Conservation (phyloP, 2,888 invertebrate species). For the Eutolmus rufibarbis region DNA sequence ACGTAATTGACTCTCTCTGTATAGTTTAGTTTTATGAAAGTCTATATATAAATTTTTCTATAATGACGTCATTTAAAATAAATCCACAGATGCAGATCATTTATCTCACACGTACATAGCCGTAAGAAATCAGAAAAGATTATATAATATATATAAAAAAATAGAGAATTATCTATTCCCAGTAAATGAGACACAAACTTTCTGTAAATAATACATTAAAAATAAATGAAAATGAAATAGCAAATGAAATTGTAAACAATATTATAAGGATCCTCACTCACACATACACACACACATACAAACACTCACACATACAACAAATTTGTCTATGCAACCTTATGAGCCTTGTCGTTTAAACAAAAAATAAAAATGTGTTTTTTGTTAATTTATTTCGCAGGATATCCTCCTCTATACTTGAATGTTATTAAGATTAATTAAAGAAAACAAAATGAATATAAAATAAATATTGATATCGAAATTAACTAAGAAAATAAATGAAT, state of each 20-base stretch:
- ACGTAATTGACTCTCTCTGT: background rate
- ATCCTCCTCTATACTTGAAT: slow-evolving; percentile 28
- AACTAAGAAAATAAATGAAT: background rate
- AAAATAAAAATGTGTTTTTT: background rate
- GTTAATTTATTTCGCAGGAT: slow-evolving; percentile 2
- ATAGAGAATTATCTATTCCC: background rate
- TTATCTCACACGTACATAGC: background rate
- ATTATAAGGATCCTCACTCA: background rate
- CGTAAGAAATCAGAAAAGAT: background rate
- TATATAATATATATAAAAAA: background rate
- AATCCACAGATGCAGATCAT: background rate
- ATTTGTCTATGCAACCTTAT: slow-evolving; percentile 25
- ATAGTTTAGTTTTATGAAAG: background rate
- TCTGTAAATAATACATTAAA: slow-evolving; percentile 6
- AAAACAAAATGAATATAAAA: background rate
- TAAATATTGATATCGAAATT: background rate
- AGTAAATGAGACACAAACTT: background rate
- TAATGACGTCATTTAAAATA: background rate
- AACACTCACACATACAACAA: background rate
- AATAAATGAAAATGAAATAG: background rate
- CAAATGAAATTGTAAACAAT: background rate
- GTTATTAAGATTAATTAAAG: slow-evolving; percentile 1
- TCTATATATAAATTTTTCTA: background rate
- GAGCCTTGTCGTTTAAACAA: slow-evolving; percentile 11
- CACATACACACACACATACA: background rate